Evolutionary conservation across 1,140 invertebrate genomes (phyloP), one percentile per base, ranked within the genome.

Genomic region (Danaus plexippus): DNA sequence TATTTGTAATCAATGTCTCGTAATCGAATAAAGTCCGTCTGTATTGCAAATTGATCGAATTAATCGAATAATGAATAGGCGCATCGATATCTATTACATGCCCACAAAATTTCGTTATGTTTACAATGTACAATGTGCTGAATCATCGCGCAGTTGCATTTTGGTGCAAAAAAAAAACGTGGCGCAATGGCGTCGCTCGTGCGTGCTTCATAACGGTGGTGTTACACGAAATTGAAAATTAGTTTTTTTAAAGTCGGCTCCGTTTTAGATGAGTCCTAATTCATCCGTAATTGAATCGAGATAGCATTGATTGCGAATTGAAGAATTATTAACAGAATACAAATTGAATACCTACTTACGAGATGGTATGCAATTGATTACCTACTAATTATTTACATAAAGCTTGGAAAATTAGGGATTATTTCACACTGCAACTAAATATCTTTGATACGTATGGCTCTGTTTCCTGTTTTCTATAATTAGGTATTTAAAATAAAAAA

Each of bases 161-260:
- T 75, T 57, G 63, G 62, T 77, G 75, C 71, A 86, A 84, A 84
- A 84, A 81, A 61, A 67, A 57, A 64, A 61, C 56, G 57, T 54
- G 46, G 57, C 61, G 59, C 57, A 59, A 44, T 60, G 62, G 63
- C 70, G 68, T 50, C 71, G 70, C 41, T 75, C 78, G 75, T 77
- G 82, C 82, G 79, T 81, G 69, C 71, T 59, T 60, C 47, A 44
- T 84, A 84, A 86, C 81, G 83, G 83, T 82, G 64, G 65, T 66
- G 55, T 55, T 80, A 77, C 74, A 82, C 71, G 73, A 66, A 85
- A 79, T 85, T 78, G 71, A 82, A 83, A 73, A 73, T 69, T 43
- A 43, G 74, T 85, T 84, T 83, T 85, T 82, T 64, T 68, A 59
- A 73, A 51, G 59, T 75, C 64, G 57, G 59, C 63, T 71, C 60